Evolutionary conservation across 2,113 vertebrate genomes (phyloP), one percentile per base, ranked within the genome.

Genomic region (Xenopus laevis): DNA sequence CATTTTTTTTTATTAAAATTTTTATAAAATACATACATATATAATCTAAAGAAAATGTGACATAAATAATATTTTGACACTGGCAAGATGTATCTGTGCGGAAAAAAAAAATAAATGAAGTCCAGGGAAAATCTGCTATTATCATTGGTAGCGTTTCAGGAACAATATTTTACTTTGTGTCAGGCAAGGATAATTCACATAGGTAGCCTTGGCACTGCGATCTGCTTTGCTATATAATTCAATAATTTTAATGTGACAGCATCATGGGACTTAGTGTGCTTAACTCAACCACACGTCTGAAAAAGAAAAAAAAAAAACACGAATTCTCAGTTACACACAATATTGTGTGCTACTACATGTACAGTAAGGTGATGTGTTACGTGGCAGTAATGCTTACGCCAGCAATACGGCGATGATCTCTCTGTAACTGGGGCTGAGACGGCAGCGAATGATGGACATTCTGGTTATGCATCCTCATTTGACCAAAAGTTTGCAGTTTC

Each of bases 171-270:
- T 52, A 77, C 58, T 77, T 77, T 46, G 61, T 77, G 74, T 77
- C 74, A 65, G 13, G 59, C 74, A 61, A 67, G 69, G 74, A 77
- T 77, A 77, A 77, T 77, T 77, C 74, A 77, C 74, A 70, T 77
- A 77, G 74, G 74, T 77, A 77, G 74, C 74, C 59, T 77, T 77
- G 74, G 74, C 74, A 70, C 59, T 8, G 11, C 33, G 6, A 55
- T 55, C 20, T 69, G 60, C 74, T 64, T 77, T 77, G 67, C 66
- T 64, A 64, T 77, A 64, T 69, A 77, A 77, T 77, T 77, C 59
- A 77, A 77, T 77, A 69, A 77, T 70, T 70, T 77, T 77, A 77
- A 77, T 77, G 60, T 77, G 74, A 77, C 74, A 77, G 67, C 67
- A 70, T 77, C 74, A 64, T 50, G 74, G 74, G 74, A 77, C 18